Base-by-base conservation (phyloP, 2,888 invertebrate genomes). In the Clistopyga incitator region DNA sequence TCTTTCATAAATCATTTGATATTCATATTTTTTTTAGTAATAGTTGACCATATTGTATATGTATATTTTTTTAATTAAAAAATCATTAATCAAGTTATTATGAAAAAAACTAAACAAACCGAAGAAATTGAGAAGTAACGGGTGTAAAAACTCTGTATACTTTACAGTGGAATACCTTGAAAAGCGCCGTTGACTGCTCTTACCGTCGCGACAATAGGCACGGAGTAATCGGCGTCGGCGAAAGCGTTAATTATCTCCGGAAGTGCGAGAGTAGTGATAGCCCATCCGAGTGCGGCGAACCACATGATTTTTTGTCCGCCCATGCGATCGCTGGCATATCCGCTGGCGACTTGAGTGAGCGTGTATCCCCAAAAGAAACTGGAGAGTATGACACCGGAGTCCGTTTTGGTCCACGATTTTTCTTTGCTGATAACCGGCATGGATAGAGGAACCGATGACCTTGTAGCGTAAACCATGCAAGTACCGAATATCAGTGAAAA, bases 291-390 rank as follows among this genome's bases (percentile, higher is more conserved):
- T 2, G 95, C 95, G 15, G 96, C 95, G 61, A 95, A 93, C 64
- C 95, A 94, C 85, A 96, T 94, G 15, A 96, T 95, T 81, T 94
- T 94, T 88, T 96, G 96, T 0, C 96, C 96, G 45, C 96, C 96
- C 78, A 95, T 94, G 71, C 94, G 93, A 90, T 95, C 95, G 85
- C 95, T 95, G 42, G 95, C 92, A 87, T 95, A 95, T 38, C 95
- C 95, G 65, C 95, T 95, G 68, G 94, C 91, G 20, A 94, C 94
- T 91, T 95, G 95, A 0, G 96, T 96, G 84, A 96, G 91, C 0
- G 95, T 95, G 89, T 96, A 96, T 67, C 96, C 96, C 96, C 96
- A 96, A 90, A 96, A 96, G 90, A 96, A 96, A 29, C 96, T 95
- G 25, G 96, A 96, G 34, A 96, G 92, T 68, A 96, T 95, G 0